Percentiles rank a stretch among this genome's conserved stretches.
phyloP scores from a whole-genome alignment of 2,113 vertebrate genomes.

The Pteruthius melanotis region DNA sequence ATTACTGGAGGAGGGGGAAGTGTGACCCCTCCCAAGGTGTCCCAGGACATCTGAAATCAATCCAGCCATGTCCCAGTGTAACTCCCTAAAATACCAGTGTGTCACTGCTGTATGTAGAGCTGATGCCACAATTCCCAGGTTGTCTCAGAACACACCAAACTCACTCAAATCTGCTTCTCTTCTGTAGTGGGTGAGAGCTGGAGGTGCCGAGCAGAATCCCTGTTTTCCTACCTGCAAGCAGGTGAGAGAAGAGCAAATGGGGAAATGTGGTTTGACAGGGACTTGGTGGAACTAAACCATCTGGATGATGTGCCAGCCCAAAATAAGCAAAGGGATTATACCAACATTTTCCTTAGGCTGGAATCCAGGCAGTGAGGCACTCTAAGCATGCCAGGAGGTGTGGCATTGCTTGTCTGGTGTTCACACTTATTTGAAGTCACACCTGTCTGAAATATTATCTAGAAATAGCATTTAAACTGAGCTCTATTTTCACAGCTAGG shows the following conservation, averaged over 20 bases:
- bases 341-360: neutral
- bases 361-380: neutral
- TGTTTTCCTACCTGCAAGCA: constrained; percentile 64
- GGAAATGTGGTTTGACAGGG: neutral
- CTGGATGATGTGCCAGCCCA: neutral
- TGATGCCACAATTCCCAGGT: neutral
- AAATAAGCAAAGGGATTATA: neutral
- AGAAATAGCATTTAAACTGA: neutral
- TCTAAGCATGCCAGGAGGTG: neutral
- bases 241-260: constrained; percentile 29
- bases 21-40: neutral
- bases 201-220: constrained; percentile 3
- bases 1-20: neutral
- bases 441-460: neutral
- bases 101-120: neutral
- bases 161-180: neutral
- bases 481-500: neutral
- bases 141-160: neutral
- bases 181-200: neutral
- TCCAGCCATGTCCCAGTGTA: neutral
- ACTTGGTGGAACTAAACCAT: neutral
- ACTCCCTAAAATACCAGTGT: neutral
- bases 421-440: neutral
- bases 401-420: neutral
- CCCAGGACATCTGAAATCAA: neutral